Evolutionary conservation across 1,140 invertebrate genomes (phyloP), one percentile per base, ranked within the genome.

Genomic region (Centruroides sculpturatus): DNA sequence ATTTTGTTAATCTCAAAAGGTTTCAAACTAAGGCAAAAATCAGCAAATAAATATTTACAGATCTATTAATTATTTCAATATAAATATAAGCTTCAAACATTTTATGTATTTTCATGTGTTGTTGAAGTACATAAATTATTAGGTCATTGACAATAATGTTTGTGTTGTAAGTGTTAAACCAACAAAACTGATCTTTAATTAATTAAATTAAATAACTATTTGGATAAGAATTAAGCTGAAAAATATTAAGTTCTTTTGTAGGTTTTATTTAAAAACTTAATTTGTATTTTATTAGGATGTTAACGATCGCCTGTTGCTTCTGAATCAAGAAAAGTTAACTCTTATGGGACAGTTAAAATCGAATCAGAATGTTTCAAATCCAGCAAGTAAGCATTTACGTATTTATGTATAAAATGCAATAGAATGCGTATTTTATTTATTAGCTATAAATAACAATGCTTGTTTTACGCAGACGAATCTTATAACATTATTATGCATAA

Each of bases 401-500:
- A 23, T 23, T 23, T 23, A 1, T 23, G 23, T 23, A 2, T 23
- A 23, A 23, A 23, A 23, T 23, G 23, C 23, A 23, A 23, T 23
- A 23, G 2, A 23, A 23, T 41, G 41, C 41, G 3, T 41, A 41
- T 41, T 41, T 41, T 41, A 23, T 63, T 3, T 63, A 10, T 57
- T 60, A 7, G 6, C 2, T 47, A 7, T 56, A 12, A n/a, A 12
- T 55, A 53, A 41, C 41, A 41, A 41, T 8, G 7, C 7, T 41
- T 41, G 8, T 41, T 41, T 41, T 41, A 41, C 66, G 23, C 59
- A 74, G 81, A 81, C 23, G 78, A 80, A 41, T 81, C 85, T 54
- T 81, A 84, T 65, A 79, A 83, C 3, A 84, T 83, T 68, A 75
- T 84, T 62, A 79, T 82, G 48, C 82, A 87, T 61, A 85, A 83